Conservation (phyloP, 1,140 invertebrate genomes). For the Drosophila lowei region DNA sequence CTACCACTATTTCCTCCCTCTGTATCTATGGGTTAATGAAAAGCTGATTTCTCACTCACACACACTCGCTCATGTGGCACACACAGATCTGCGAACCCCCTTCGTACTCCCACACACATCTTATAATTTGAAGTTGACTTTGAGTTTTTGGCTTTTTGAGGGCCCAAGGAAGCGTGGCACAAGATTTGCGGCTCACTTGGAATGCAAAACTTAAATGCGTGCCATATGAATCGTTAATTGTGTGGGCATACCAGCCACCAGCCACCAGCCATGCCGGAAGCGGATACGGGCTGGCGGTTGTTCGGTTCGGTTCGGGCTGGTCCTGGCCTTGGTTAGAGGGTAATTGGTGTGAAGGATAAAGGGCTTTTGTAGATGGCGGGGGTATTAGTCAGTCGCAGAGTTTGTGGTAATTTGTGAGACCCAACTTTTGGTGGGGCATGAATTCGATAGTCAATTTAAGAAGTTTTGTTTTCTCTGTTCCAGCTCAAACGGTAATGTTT, state of each 20-base stretch:
- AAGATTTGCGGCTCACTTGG: conserved; percentile 62
- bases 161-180: conserved; percentile 45
- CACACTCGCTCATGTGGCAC: conserved; percentile 32
- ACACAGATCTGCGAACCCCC: conserved; percentile 8
- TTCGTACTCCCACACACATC: conserved; percentile 6
- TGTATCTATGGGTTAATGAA: conserved; percentile 65
- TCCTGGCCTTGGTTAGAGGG: not conserved
- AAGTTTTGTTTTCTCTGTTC: not conserved
- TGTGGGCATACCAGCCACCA: conserved; percentile 14
- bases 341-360: conserved; percentile 1
- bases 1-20: conserved; percentile 8
- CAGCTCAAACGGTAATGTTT: too few species aligned
- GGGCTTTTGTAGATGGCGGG: too few species aligned
- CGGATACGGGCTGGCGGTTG: conserved; percentile 5
- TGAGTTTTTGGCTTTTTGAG: conserved; percentile 54
- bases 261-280: not conserved
- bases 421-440: too few species aligned
- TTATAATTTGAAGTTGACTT: conserved; percentile 45
- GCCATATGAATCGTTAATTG: conserved; percentile 76
- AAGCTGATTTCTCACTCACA: conserved; percentile 55
- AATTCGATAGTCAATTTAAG: too few species aligned
- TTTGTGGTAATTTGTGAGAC: too few species aligned
- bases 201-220: conserved; percentile 70
- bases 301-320: too few species aligned
- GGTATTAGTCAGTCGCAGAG: too few species aligned